A percentile compares a stretch with the other conserved stretches of the same genome.
Evolutionary conservation across 2,797 vertebrate genomes (phyloP).

Genomic region (Emydoidea blandingii): DNA sequence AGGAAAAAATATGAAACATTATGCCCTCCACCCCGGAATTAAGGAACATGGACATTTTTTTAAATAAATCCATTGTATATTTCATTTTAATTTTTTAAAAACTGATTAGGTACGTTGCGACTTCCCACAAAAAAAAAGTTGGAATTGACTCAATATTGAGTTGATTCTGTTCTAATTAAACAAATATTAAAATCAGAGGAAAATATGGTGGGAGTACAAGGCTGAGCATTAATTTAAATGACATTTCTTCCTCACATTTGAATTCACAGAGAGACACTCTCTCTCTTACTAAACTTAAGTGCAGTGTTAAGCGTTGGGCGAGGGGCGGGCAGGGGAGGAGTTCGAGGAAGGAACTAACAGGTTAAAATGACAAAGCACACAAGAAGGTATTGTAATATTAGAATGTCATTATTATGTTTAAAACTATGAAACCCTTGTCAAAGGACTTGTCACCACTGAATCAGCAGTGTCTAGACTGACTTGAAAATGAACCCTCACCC

Average conservation of each 20-base stretch:
- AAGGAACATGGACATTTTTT: background rate
- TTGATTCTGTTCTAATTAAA: background rate
- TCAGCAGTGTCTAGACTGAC: slow-evolving; percentile 21
- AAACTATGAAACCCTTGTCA: slow-evolving; percentile 22
- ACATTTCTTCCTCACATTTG: background rate
- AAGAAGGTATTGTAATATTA: background rate
- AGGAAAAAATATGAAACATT: background rate
- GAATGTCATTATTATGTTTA: slow-evolving; percentile 54
- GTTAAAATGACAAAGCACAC: slow-evolving; percentile 16
- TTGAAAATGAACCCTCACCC: slow-evolving; percentile 59
- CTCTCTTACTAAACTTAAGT: background rate
- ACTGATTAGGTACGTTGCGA: background rate
- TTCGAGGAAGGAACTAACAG: slow-evolving; percentile 34
- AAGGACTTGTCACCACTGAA: slow-evolving; percentile 54
- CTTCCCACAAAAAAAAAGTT: background rate
- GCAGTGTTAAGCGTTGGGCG: background rate
- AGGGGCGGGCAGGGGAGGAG: rapidly evolving
- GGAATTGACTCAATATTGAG: background rate
- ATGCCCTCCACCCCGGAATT: background rate
- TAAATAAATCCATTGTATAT: background rate
- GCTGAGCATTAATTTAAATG: background rate
- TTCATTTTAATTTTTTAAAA: background rate
- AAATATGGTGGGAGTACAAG: background rate
- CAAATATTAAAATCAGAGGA: background rate
- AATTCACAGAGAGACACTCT: background rate